These are phyloP conservation scores for Drosophila helvetica DNA, from an alignment of 2,888 invertebrate species.

Conservation along the genomic window DNA sequence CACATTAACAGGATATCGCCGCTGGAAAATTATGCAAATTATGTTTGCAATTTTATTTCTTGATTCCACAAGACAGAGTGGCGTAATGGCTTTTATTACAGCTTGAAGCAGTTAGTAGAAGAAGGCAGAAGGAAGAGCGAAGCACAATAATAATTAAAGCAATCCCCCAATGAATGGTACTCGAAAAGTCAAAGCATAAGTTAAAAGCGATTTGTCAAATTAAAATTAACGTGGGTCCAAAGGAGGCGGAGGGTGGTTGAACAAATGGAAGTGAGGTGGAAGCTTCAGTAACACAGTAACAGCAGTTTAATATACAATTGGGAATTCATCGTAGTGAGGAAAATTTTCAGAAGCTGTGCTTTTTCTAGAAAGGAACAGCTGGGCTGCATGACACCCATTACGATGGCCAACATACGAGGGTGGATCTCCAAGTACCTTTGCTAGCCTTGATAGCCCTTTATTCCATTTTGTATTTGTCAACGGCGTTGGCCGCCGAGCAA, in stretches of 20 bases:
- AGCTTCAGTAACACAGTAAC: conserved; percentile 7
- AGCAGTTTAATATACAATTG: conserved; percentile 29
- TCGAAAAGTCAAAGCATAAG: conserved; percentile 68
- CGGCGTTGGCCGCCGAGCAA: too few species aligned
- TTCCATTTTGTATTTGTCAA: too few species aligned
- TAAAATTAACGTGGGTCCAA: conserved; percentile 39
- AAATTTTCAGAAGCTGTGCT: neutral
- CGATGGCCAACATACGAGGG: neutral
- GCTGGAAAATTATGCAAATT: conserved; percentile 51
- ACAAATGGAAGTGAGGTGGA: neutral
- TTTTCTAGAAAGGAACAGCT: neutral
- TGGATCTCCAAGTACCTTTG: neutral
- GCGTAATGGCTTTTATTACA: conserved; percentile 28
- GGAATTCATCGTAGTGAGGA: conserved; percentile 17
- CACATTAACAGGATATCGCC: neutral
- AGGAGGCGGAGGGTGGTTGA: neutral
- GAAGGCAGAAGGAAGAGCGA: conserved; percentile 1
- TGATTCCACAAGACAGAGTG: conserved; percentile 18
- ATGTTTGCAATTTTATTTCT: conserved; percentile 36
- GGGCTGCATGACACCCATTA: neutral
- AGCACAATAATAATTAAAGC: conserved; percentile 62
- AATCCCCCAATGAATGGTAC: conserved; percentile 52
- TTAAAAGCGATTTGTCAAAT: conserved; percentile 69
- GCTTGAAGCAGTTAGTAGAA: conserved; percentile 5
- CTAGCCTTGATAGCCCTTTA: too few species aligned